Evolutionary conservation across 2,113 vertebrate genomes (phyloP).

Genomic region (Zootoca vivipara): DNA sequence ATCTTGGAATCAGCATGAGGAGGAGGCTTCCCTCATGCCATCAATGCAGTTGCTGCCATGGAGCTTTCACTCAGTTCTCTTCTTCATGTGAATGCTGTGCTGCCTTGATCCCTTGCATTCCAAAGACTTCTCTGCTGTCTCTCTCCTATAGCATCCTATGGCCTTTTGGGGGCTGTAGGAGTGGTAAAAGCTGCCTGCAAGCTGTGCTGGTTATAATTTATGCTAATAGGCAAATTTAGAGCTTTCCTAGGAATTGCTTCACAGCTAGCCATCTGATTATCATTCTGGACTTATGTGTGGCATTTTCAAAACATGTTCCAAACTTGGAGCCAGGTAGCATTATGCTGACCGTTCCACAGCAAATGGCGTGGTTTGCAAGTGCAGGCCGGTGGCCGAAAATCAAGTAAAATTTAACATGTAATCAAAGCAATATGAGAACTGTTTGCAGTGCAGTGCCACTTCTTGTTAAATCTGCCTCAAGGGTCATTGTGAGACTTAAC

Average conservation of each 20-base stretch:
- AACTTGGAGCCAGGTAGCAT: not conserved
- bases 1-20: not conserved
- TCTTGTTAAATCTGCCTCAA: conserved; percentile 46
- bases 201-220: conserved; percentile 1
- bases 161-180: not conserved
- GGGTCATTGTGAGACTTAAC: conserved; percentile 60
- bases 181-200: not conserved
- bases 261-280: not conserved
- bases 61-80: not conserved
- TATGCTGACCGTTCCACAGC: not conserved
- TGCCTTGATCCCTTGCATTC: not conserved
- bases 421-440: conserved; percentile 58
- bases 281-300: not conserved
- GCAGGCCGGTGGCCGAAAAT: conserved; percentile 42
- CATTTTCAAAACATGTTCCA: not conserved
- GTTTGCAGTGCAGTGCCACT: conserved; percentile 4
- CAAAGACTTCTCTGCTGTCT: not conserved
- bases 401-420: conserved; percentile 42
- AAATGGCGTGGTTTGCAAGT: not conserved
- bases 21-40: not conserved
- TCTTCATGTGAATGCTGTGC: not conserved
- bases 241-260: not conserved
- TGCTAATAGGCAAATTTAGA: conserved; percentile 7
- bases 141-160: not conserved
- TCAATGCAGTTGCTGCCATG: not conserved